Conservation (phyloP, 2,888 invertebrate species). For the Eledona agricola region DNA sequence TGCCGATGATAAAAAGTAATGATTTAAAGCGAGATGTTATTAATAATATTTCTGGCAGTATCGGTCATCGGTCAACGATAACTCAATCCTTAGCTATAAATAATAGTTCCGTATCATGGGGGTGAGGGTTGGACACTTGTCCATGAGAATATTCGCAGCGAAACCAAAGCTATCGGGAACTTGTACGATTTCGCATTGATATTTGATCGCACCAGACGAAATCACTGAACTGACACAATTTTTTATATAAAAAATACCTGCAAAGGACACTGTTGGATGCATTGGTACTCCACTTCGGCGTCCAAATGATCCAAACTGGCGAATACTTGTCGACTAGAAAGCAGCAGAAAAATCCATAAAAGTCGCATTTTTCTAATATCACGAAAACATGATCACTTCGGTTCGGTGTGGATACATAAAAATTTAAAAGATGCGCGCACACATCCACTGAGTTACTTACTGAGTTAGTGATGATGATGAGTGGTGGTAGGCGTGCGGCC, state of each 20-base stretch:
- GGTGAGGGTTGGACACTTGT: not conserved
- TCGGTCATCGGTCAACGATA: conserved; percentile 30
- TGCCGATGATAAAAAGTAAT: conserved; percentile 34
- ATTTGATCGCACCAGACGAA: not conserved
- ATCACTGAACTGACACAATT: conserved; percentile 6
- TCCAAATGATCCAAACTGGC: conserved; percentile 40
- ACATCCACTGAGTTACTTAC: conserved; percentile 23
- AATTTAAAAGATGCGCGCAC: conserved; percentile 29
- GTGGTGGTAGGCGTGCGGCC: conserved; percentile 31
- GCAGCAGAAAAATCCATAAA: conserved; percentile 26
- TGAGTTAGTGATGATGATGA: conserved; percentile 25
- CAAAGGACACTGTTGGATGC: conserved; percentile 54
- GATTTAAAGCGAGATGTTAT: conserved; percentile 43
- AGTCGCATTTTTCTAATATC: conserved; percentile 25
- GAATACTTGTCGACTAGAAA: conserved; percentile 25
- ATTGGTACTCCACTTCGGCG: conserved; percentile 52
- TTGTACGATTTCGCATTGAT: not conserved
- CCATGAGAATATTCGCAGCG: not conserved
- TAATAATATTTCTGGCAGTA: conserved; percentile 39
- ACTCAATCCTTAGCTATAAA: conserved; percentile 24
- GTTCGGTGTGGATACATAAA: conserved; percentile 7
- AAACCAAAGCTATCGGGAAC: not conserved
- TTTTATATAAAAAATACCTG: too few relatives aligned
- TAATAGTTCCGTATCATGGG: conserved; percentile 3
- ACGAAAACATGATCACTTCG: conserved; percentile 25